Conservation (phyloP, 2,113 vertebrate genomes). For the chimpanzee (Pan troglodytes) region DNA sequence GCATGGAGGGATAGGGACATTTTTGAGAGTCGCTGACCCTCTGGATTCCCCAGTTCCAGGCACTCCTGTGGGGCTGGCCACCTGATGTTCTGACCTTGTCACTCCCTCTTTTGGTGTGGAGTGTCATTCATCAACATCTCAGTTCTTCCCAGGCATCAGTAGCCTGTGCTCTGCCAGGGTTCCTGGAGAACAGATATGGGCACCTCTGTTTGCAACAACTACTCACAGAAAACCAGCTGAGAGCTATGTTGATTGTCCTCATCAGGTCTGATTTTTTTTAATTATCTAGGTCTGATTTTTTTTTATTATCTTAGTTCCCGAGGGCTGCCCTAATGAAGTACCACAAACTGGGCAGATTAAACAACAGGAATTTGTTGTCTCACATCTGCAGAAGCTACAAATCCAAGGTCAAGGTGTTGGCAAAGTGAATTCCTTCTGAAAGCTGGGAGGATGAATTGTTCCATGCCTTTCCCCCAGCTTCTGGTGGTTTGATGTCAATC, state of each 20-base stretch:
- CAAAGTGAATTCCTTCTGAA: background rate
- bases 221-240: background rate
- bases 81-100: background rate
- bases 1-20: background rate
- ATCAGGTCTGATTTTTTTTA: background rate
- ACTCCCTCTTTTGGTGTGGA: background rate
- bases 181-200: background rate
- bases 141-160: background rate
- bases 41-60: background rate
- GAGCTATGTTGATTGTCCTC: background rate
- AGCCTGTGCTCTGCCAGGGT: background rate
- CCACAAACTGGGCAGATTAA: background rate
- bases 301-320: background rate
- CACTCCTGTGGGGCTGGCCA: background rate
- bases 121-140: background rate
- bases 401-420: background rate
- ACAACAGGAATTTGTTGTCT: background rate
- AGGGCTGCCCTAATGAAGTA: background rate
- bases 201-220: background rate
- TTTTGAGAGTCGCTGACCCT: background rate
- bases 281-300: background rate
- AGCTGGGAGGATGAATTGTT: background rate
- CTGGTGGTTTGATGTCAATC: background rate
- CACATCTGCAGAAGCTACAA: background rate
- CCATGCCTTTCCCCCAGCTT: background rate